These are phyloP conservation scores for Ametastegia equiseti DNA, from an alignment of 2,888 invertebrate genomes.

Conservation along the genomic window DNA sequence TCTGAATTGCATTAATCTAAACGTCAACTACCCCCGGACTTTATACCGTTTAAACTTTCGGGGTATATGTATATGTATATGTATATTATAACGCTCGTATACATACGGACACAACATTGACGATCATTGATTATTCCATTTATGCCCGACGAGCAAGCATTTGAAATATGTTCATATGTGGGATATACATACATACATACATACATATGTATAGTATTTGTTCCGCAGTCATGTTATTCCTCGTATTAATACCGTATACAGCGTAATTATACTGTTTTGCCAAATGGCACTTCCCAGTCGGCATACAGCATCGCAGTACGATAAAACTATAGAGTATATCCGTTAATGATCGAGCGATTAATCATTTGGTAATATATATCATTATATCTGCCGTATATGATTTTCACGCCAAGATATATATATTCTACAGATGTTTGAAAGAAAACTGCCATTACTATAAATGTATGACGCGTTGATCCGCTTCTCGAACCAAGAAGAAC, in stretches of 20 bases:
- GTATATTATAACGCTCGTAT: background rate
- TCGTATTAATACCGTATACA: background rate
- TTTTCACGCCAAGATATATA: background rate
- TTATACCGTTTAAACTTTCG: background rate
- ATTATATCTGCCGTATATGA: background rate
- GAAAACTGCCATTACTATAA: background rate
- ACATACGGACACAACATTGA: background rate
- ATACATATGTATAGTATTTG: background rate
- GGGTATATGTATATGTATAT: background rate
- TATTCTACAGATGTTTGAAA: background rate
- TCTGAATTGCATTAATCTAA: slow-evolving; percentile 8
- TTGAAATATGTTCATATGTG: background rate
- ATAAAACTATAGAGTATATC: background rate
- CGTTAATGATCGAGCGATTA: slow-evolving; percentile 5
- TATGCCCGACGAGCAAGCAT: background rate
- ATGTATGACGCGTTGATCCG: background rate
- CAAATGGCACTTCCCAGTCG: background rate
- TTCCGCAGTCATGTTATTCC: background rate
- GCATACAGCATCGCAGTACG: background rate
- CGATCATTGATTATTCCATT: slow-evolving; percentile 28
- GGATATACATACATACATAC: slow-evolving; percentile 9
- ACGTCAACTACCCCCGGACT: background rate
- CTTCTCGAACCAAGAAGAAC: background rate
- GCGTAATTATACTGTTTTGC: slow-evolving; percentile 16
- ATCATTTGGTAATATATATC: background rate